Evolutionary conservation across 2,113 vertebrate species (phyloP), one percentile per base, ranked within the genome.

Genomic region (Dicaeum eximium): DNA sequence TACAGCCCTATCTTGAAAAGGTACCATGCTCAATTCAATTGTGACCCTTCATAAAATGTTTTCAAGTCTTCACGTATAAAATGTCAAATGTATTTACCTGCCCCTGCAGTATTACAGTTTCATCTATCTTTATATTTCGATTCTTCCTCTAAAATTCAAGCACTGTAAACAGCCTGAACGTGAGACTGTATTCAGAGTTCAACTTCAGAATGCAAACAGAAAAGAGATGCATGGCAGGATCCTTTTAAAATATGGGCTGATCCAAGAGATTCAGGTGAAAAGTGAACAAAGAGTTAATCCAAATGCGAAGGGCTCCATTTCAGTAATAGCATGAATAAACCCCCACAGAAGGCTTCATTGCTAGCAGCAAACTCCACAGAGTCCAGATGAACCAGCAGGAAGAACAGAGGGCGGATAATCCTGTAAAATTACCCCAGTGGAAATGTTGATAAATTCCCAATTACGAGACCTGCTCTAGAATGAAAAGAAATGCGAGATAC

Each of bases 361-460:
- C 95, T 94, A 96, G 93, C 94, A 97, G 95, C 86, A 97, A 91
- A 97, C 95, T 96, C 95, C 95, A 96, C 75, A 86, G 95, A 96
- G 93, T 96, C 96, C 95, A 94, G 93, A 95, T 88, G 96, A 97
- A 96, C 84, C 96, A 97, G 93, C 91, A 93, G 97, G 92, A 95
- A 97, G 94, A 96, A 97, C 92, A 97, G 90, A 97, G 94, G 95
- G 90, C 4, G 30, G 92, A 96, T 96, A 97, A 97, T 97, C 97
- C 96, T 96, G 92, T 95, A 97, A 97, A 97, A 97, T 97, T 97
- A 97, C 95, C 97, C 90, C 96, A 95, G 91, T 96, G 95, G 95
- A 97, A 97, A 97, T 86, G 95, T 2, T 93, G 96, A 97, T 97
- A 97, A 96, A 97, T 96, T 97, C 95, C 96, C 95, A 96, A 95